phyloP scores from a whole-genome alignment of 2,888 invertebrate species.

The Hydriomena furcata region DNA sequence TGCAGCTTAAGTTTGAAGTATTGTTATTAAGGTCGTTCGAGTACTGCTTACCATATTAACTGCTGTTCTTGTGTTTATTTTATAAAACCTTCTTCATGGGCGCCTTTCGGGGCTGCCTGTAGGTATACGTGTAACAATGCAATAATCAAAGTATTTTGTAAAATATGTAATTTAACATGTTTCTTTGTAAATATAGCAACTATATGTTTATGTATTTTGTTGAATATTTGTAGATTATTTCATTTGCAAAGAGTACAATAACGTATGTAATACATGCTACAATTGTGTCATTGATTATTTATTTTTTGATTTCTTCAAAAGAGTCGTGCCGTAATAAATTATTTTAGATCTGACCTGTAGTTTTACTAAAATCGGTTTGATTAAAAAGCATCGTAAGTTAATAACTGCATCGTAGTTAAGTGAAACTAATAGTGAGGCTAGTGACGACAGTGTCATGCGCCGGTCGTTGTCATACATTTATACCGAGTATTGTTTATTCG shows the following conservation, averaged over 20 bases:
- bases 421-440: no score
- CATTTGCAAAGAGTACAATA: slow-evolving; percentile 51
- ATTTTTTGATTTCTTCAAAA: slow-evolving; percentile 57
- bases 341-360: slow-evolving; percentile 68
- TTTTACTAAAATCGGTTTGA: slow-evolving; percentile 46
- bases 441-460: no score
- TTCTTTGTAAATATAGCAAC: slow-evolving; percentile 69
- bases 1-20: slow-evolving; percentile 32
- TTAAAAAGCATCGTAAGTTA: no score
- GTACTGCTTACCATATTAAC: slow-evolving; percentile 29
- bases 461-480: no score
- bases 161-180: slow-evolving; percentile 52
- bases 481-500: no score
- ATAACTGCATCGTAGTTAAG: no score
- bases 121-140: slow-evolving; percentile 65
- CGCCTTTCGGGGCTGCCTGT: slow-evolving; percentile 31
- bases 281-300: slow-evolving; percentile 48
- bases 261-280: slow-evolving; percentile 36
- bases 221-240: slow-evolving; percentile 36
- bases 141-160: slow-evolving; percentile 65
- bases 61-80: slow-evolving; percentile 35
- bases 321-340: slow-evolving; percentile 60
- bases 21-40: slow-evolving; percentile 29
- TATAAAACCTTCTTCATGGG: slow-evolving; percentile 41
- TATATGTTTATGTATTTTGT: slow-evolving; percentile 41